Evolutionary conservation across 2,888 invertebrate genomes (phyloP), one percentile per base, ranked within the genome.

Genomic region (Eupithecia tripunctaria): DNA sequence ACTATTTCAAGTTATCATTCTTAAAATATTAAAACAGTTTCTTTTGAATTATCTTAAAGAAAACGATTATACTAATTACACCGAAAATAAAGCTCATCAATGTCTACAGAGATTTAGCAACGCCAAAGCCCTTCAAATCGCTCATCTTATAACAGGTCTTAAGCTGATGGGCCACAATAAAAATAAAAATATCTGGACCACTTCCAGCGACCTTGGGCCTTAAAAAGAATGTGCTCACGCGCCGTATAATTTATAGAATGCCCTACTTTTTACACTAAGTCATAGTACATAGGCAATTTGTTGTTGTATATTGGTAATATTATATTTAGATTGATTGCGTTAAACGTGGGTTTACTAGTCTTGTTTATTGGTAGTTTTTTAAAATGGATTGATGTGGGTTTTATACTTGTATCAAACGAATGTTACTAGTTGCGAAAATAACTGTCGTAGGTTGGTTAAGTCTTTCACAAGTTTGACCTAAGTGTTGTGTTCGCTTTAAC

Each of bases 191-290:
- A 87, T 88, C 87, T 94, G 93, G 93, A 93, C 86, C 89, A 82
- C 77, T 87, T 93, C 92, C 93, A 94, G 89, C 91, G 92, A 92
- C 94, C 94, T 94, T 94, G 94, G 86, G 86, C 89, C 85, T 83
- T 86, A 85, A 85, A 86, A 85, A 86, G 84, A 88, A 88, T 87
- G 86, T 83, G 85, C 86, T 36, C 64, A 87, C 88, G 87, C 88
- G 82, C 84, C 82, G 86, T 79, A 81, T 86, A 89, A 88, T 88
- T 91, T 91, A 90, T 88, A 91, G 89, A 86, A 84, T 84, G 93
- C 79, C 90, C 93, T 86, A 92, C 87, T 89, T 93, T 84, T 82
- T 73, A 65, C 38, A 60, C 27, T 27, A 27, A 32, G 70, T 84
- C 82, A 82, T 83, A 85, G 86, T 14, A 21, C 38, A 38, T 3